phyloP scores from a whole-genome alignment of 1,140 invertebrate genomes.

The Diachasmimorpha longicaudata region DNA sequence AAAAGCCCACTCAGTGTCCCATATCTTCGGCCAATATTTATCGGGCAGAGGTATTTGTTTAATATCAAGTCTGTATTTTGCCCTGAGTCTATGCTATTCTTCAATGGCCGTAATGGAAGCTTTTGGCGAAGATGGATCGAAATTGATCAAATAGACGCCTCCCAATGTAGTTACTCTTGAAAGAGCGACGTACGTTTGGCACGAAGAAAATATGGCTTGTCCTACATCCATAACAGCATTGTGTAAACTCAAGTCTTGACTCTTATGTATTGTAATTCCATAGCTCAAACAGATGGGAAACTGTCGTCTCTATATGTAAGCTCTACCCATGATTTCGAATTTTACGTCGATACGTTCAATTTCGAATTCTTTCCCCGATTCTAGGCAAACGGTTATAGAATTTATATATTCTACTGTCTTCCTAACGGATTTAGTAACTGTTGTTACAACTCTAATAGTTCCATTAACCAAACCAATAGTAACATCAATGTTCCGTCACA shows the following conservation, averaged over 20 bases:
- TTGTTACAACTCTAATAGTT: slow-evolving; percentile 33
- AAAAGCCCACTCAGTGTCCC: neutral
- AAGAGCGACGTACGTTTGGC: slow-evolving; percentile 52
- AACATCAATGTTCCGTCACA: slow-evolving; percentile 49
- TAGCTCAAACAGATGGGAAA: slow-evolving; percentile 51
- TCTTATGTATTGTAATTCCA: slow-evolving; percentile 54
- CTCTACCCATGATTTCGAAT: slow-evolving; percentile 39
- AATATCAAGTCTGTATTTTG: neutral
- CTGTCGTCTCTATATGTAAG: slow-evolving; percentile 46
- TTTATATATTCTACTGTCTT: neutral
- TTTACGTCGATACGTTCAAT: neutral
- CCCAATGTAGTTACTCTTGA: slow-evolving; percentile 44
- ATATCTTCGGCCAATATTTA: neutral
- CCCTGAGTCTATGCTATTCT: neutral
- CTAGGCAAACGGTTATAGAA: slow-evolving; percentile 15
- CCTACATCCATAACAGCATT: slow-evolving; percentile 43
- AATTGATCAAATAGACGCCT: slow-evolving; percentile 34
- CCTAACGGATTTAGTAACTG: slow-evolving; percentile 19
- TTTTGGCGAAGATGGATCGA: slow-evolving; percentile 14
- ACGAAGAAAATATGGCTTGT: slow-evolving; percentile 43
- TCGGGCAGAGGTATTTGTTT: neutral
- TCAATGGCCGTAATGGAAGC: slow-evolving; percentile 5
- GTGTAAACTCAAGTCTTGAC: slow-evolving; percentile 51
- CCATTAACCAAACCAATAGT: slow-evolving; percentile 43
- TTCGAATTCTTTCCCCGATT: slow-evolving; percentile 16